Percentiles rank a stretch among this genome's conserved stretches.
Conservation (phyloP, 2,797 vertebrate genomes). For the Lophius americanus region DNA sequence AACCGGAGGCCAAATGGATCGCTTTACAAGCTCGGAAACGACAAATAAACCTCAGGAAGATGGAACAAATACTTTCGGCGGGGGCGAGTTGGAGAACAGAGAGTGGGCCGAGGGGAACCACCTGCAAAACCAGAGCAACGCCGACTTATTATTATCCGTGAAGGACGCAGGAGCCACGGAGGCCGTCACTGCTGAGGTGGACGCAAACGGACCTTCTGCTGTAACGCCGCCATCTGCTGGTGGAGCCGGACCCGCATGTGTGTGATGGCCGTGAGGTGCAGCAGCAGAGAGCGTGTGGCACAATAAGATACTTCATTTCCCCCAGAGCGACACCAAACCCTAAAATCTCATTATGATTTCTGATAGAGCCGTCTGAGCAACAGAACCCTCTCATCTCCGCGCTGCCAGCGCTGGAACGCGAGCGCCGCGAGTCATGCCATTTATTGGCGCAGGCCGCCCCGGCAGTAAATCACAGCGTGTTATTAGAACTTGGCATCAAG, state of each 20-base stretch:
- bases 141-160: conserved; percentile 14
- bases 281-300: conserved; percentile 30
- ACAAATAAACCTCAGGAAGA: conserved; percentile 68
- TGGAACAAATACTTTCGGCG: conserved; percentile 58
- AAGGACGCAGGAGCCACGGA: conserved; percentile 38
- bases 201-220: conserved; percentile 60
- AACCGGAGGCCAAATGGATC: conserved; percentile 61
- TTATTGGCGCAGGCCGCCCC: conserved; percentile 52
- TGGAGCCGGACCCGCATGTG: conserved; percentile 43
- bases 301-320: conserved; percentile 34
- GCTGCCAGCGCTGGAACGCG: conserved; percentile 45
- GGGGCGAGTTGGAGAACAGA: conserved; percentile 50
- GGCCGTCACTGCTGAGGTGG: conserved; percentile 26
- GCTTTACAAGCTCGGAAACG: conserved; percentile 59
- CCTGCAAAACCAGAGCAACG: conserved; percentile 65
- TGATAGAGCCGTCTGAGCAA: conserved; percentile 45
- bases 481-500: conserved; percentile 66
- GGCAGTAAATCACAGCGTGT: conserved; percentile 58
- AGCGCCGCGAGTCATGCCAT: conserved; percentile 59
- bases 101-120: conserved; percentile 55
- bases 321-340: conserved; percentile 36
- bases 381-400: conserved; percentile 43
- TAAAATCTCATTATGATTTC: conserved; percentile 42
- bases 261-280: conserved; percentile 15
- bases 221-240: conserved; percentile 81